Conservation (phyloP, 2,888 invertebrate species). For the Volucella zonaria region DNA sequence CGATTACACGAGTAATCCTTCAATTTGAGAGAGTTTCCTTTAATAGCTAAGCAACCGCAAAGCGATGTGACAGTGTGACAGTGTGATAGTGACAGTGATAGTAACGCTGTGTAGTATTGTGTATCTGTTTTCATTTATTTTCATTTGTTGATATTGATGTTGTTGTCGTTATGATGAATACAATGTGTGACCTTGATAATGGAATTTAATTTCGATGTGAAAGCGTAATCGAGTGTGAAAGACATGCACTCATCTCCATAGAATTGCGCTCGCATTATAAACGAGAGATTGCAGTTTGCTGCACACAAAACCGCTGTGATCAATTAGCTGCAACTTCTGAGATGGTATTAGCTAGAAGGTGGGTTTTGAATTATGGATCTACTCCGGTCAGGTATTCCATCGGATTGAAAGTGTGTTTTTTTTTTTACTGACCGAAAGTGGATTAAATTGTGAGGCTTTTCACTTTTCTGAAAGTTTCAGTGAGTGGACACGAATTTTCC, state of each 20-base stretch:
- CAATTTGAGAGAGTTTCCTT: conserved; percentile 21
- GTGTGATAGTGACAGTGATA: no score
- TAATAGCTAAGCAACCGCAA: conserved; percentile 41
- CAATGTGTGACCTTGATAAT: conserved; percentile 21
- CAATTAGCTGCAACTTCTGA: conserved; percentile 19
- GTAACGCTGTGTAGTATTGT: no score
- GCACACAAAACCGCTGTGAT: background rate
- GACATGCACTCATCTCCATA: conserved; percentile 25
- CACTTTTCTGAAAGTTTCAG: no score
- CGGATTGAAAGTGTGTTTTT: no score
- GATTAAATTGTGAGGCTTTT: no score
- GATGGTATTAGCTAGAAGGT: conserved; percentile 68
- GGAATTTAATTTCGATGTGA: background rate
- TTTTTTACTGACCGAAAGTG: no score
- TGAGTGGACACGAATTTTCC: no score
- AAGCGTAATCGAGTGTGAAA: background rate
- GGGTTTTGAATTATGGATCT: background rate
- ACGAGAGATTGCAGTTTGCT: background rate
- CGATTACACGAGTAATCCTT: background rate
- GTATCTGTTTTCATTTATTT: conserved; percentile 3
- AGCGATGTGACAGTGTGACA: conserved; percentile 33
- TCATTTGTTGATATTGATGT: conserved; percentile 21
- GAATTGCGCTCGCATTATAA: conserved; percentile 22
- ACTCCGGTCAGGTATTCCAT: background rate
- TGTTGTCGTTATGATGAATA: background rate